Evolutionary conservation across 2,797 vertebrate species (phyloP).

Genomic region (Sternotherus odoratus): DNA sequence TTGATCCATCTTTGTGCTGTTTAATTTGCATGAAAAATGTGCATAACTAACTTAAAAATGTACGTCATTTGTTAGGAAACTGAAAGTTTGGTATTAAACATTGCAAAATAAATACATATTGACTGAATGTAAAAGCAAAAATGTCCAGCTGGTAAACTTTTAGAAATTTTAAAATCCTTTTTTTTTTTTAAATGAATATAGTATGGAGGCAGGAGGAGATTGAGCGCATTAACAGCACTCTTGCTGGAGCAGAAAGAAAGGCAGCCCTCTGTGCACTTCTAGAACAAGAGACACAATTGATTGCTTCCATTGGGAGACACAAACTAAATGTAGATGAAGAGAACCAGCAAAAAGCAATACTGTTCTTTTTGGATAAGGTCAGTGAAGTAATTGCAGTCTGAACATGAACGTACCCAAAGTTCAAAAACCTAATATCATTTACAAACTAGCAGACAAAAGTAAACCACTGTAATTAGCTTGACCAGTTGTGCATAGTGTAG

Average conservation of each 20-base stretch:
- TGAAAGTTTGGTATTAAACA: neutral
- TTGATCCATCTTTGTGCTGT: neutral
- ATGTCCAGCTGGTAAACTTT: constrained; percentile 3
- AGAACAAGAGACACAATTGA: constrained; percentile 88
- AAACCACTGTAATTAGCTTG: constrained; percentile 22
- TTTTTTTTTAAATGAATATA: constrained; percentile 69
- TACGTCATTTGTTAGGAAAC: neutral
- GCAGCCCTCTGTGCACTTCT: constrained; percentile 88
- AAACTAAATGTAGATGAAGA: constrained; percentile 71
- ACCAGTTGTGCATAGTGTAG: constrained; percentile 1
- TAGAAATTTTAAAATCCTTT: constrained; percentile 14
- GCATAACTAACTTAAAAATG: neutral
- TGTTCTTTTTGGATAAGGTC: constrained; percentile 90
- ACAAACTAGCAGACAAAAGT: constrained; percentile 17
- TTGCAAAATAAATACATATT: constrained; percentile 5
- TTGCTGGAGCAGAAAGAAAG: constrained; percentile 89
- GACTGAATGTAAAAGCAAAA: constrained; percentile 29
- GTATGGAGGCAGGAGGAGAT: constrained; percentile 89
- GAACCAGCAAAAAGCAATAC: constrained; percentile 79
- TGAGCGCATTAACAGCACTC: constrained; percentile 79
- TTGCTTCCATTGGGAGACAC: constrained; percentile 86
- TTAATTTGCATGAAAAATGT: neutral
- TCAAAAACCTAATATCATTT: constrained; percentile 22
- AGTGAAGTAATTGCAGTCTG: constrained; percentile 62
- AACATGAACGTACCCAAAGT: constrained; percentile 3